phyloP scores from a whole-genome alignment of 2,888 invertebrate genomes.

The Keiferia lycopersicella region DNA sequence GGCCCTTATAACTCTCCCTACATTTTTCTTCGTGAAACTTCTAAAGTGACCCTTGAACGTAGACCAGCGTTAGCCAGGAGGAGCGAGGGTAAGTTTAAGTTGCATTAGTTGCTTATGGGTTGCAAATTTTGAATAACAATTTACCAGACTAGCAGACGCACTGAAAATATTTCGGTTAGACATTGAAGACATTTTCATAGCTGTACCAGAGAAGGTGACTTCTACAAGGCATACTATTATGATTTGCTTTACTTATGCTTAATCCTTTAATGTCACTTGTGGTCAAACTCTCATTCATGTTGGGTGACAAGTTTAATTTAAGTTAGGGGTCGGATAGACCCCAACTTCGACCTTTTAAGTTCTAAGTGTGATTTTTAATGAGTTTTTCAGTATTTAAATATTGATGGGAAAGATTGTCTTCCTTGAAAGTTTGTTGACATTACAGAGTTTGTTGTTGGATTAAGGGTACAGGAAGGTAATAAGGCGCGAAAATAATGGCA shows the following conservation, averaged over 20 bases:
- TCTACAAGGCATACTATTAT: not conserved
- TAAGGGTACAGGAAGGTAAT: not conserved
- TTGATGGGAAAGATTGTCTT: not conserved
- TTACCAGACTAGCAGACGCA: no score
- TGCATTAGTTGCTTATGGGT: not conserved
- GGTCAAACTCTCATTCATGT: conserved; percentile 37
- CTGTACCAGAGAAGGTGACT: not conserved
- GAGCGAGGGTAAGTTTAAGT: not conserved
- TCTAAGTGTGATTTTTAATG: conserved; percentile 75
- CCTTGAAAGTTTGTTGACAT: not conserved
- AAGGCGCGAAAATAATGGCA: no score
- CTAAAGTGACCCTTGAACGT: conserved; percentile 23
- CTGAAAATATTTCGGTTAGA: no score
- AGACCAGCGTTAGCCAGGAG: not conserved
- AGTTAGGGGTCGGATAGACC: conserved; percentile 64
- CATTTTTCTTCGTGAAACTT: conserved; percentile 30
- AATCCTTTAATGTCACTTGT: not conserved
- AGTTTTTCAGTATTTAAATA: conserved; percentile 47
- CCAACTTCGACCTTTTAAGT: conserved; percentile 66
- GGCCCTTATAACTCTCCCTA: conserved; percentile 28
- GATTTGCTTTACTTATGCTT: not conserved
- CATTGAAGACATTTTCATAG: no score
- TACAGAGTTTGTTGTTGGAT: not conserved
- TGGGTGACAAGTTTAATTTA: conserved; percentile 76
- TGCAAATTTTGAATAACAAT: not conserved